phyloP scores from a whole-genome alignment of 2,797 vertebrate genomes.

The Neopelma chrysocephalum region DNA sequence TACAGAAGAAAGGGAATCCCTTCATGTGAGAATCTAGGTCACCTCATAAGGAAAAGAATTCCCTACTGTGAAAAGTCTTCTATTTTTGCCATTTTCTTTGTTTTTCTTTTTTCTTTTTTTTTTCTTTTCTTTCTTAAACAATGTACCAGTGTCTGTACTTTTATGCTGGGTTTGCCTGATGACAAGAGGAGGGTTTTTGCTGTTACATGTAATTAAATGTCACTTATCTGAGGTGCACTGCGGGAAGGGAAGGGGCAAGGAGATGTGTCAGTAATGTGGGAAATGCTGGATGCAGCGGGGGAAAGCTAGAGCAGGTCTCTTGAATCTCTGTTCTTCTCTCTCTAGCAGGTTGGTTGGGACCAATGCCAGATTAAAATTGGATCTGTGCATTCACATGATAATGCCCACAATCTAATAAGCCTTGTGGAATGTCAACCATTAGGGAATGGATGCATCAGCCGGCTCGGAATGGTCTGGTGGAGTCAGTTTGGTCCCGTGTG shows the following conservation, averaged over 20 bases:
- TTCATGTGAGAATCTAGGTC: background rate
- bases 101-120: background rate
- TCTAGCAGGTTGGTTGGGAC: background rate
- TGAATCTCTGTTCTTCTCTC: background rate
- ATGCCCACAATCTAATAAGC: background rate
- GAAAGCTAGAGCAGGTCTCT: background rate
- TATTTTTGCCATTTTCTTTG: background rate
- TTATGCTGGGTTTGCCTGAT: background rate
- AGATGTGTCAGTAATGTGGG: background rate
- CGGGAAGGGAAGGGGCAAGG: background rate
- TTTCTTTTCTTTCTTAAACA: too few species aligned
- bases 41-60: background rate
- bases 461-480: background rate
- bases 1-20: background rate
- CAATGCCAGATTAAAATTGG: background rate
- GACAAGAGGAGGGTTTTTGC: background rate
- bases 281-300: accelerated
- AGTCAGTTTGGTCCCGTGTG: background rate
- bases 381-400: background rate
- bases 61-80: background rate
- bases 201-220: background rate
- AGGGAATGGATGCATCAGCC: background rate
- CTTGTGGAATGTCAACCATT: background rate
- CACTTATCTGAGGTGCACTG: background rate
- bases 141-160: background rate